phyloP scores from a whole-genome alignment of 2,113 vertebrate species.

The Ellobius talpinus region DNA sequence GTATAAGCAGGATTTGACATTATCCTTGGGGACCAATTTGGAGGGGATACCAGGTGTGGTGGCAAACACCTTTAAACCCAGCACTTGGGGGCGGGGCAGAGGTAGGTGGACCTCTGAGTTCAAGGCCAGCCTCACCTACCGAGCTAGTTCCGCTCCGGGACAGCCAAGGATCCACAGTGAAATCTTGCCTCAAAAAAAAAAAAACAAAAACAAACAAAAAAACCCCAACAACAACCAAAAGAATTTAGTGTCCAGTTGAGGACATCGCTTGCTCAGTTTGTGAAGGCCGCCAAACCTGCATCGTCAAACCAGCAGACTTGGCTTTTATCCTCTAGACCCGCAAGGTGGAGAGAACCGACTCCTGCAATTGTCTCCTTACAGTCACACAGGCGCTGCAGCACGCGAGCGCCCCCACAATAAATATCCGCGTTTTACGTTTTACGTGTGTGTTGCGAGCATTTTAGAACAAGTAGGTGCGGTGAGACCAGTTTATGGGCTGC shows the following conservation, averaged over 20 bases:
- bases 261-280: background rate
- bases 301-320: background rate
- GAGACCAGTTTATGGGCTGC: background rate
- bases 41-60: background rate
- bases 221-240: too few relatives aligned
- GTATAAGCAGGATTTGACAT: background rate
- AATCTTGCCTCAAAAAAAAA: background rate
- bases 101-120: background rate
- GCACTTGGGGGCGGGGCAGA: background rate
- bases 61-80: background rate
- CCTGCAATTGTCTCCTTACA: background rate
- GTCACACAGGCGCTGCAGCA: background rate
- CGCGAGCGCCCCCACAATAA: background rate
- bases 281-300: background rate
- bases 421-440: background rate
- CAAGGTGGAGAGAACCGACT: background rate
- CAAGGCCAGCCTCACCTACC: background rate
- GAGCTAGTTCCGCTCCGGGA: background rate
- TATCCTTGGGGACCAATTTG: background rate
- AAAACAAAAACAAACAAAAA: background rate
- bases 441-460: background rate
- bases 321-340: background rate
- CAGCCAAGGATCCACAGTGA: too few relatives aligned
- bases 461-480: background rate
- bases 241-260: background rate